Evolutionary conservation across 1,140 invertebrate species (phyloP).

Genomic region (Daktulosphaira vitifoliae): DNA sequence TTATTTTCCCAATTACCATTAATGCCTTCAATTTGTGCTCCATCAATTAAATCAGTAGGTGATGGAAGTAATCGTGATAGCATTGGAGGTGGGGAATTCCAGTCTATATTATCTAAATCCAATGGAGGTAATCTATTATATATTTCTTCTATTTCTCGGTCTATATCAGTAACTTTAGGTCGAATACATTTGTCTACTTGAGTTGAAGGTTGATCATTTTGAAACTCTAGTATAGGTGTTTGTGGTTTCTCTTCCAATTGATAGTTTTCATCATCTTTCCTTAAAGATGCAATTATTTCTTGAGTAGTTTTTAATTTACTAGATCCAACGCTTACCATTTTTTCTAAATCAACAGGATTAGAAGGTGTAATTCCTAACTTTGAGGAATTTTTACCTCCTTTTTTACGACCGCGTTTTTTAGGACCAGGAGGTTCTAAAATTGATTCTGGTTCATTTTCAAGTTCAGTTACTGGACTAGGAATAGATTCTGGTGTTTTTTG

Average conservation of each 20-base stretch:
- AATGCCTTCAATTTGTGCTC: slow-evolving; percentile 47
- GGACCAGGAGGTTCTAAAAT: slow-evolving; percentile 41
- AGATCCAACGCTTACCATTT: slow-evolving; percentile 54
- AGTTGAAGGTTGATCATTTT: not conserved
- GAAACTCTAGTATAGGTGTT: slow-evolving; percentile 26
- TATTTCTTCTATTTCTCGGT: slow-evolving; percentile 48
- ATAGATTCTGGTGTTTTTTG: slow-evolving; percentile 33
- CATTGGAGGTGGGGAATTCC: slow-evolving; percentile 43
- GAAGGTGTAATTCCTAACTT: slow-evolving; percentile 35
- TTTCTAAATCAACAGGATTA: slow-evolving; percentile 46
- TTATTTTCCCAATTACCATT: slow-evolving; percentile 54
- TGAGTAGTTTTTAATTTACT: slow-evolving; percentile 77
- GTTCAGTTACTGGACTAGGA: slow-evolving; percentile 35
- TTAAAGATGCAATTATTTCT: slow-evolving; percentile 67
- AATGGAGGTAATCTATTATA: slow-evolving; percentile 54
- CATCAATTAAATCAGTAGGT: slow-evolving; percentile 42
- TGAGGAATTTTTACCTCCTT: slow-evolving; percentile 53
- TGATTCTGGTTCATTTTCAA: slow-evolving; percentile 38
- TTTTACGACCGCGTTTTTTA: slow-evolving; percentile 59
- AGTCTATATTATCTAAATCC: slow-evolving; percentile 49
- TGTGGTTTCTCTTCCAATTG: slow-evolving; percentile 15
- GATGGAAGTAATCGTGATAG: slow-evolving; percentile 37
- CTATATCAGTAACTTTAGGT: slow-evolving; percentile 20
- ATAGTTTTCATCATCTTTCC: slow-evolving; percentile 44
- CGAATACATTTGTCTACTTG: slow-evolving; percentile 28